Conservation (phyloP, 2,888 invertebrate species). For the Pogonocherus hispidulus region DNA sequence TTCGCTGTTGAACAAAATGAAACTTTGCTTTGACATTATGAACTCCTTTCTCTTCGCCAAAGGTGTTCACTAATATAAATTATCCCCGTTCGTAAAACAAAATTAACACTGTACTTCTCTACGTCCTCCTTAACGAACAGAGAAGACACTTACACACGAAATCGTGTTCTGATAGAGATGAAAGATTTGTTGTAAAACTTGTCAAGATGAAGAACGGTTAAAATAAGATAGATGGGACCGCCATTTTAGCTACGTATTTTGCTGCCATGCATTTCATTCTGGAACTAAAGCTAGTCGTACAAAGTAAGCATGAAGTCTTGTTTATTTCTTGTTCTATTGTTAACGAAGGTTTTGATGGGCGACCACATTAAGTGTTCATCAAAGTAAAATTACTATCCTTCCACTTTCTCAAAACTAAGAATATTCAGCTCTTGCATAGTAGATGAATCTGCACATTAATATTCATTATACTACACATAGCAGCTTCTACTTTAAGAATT, state of each 20-base stretch:
- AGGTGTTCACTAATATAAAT: slow-evolving; percentile 68
- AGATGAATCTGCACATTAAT: slow-evolving; percentile 47
- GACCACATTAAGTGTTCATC: slow-evolving; percentile 61
- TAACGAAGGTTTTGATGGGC: slow-evolving; percentile 51
- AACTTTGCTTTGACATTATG: slow-evolving; percentile 68
- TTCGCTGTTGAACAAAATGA: slow-evolving; percentile 65
- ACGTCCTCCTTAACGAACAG: slow-evolving; percentile 39
- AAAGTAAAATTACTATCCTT: slow-evolving; percentile 67
- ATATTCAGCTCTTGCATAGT: slow-evolving; percentile 61
- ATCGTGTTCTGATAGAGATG: slow-evolving; percentile 31
- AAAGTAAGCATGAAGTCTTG: slow-evolving; percentile 38
- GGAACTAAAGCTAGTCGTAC: slow-evolving; percentile 46
- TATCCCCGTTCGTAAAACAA: slow-evolving; percentile 66
- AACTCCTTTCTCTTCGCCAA: slow-evolving; percentile 66
- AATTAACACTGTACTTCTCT: slow-evolving; percentile 47
- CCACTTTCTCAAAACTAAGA: slow-evolving; percentile 67
- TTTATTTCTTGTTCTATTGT: slow-evolving; percentile 42
- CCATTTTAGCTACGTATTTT: slow-evolving; percentile 66
- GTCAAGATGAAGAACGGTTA: slow-evolving; percentile 64
- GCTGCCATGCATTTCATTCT: slow-evolving; percentile 67
- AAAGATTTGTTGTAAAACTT: slow-evolving; percentile 54
- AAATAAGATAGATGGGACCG: slow-evolving; percentile 67
- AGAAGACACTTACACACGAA: slow-evolving; percentile 18
- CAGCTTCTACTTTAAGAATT: too few species aligned
- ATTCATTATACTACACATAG: too few species aligned